Conservation (phyloP, 1,140 invertebrate species). For the Propsilocerus akamusi region DNA sequence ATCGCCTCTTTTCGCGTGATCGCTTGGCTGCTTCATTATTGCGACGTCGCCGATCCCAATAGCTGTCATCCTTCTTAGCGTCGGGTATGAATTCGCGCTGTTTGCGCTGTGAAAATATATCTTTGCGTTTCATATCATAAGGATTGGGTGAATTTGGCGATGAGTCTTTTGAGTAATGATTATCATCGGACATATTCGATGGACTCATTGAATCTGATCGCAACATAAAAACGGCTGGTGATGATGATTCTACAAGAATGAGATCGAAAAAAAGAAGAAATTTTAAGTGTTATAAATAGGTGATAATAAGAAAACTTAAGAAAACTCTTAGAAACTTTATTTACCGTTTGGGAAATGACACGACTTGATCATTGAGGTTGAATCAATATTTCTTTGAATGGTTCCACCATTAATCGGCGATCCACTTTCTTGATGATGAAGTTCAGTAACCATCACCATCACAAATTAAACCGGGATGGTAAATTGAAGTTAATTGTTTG, state of each 20-base stretch:
- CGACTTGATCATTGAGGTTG: background rate
- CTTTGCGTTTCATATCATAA: background rate
- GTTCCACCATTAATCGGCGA: background rate
- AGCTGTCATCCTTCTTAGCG: conserved; percentile 90
- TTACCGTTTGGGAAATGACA: background rate
- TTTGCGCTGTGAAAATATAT: conserved; percentile 71
- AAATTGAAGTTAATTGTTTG: background rate
- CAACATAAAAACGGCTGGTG: background rate
- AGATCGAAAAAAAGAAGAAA: background rate
- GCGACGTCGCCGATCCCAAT: conserved; percentile 85
- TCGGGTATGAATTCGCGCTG: conserved; percentile 93
- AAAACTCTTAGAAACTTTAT: background rate
- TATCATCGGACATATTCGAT: background rate
- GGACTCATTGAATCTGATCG: conserved; percentile 1
- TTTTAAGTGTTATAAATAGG: background rate
- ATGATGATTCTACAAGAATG: background rate
- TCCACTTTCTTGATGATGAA: conserved; percentile 1
- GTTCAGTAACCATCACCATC: background rate
- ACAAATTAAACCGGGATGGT: too few species aligned
- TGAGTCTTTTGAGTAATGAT: too few species aligned
- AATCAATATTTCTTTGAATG: background rate
- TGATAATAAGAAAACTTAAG: background rate
- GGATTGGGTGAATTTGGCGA: background rate
- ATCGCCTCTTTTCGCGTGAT: conserved; percentile 83
- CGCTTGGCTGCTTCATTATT: conserved; percentile 94